A percentile compares a stretch with the other conserved stretches of the same genome.
These are phyloP conservation scores for Paedocypris sp. DNA, from an alignment of 2,113 vertebrate genomes.

Conservation along the genomic window DNA sequence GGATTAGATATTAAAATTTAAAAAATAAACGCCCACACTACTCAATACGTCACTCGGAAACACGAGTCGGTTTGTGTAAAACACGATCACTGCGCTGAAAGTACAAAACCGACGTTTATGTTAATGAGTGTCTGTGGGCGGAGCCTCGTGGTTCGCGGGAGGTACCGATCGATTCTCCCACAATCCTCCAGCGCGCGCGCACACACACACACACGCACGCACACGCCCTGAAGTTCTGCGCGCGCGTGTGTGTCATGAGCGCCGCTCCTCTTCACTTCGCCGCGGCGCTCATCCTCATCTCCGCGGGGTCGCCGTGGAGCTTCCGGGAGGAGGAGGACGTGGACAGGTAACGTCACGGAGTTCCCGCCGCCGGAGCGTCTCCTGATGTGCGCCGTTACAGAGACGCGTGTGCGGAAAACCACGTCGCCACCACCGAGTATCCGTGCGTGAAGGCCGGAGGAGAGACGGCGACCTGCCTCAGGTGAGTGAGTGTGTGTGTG, in stretches of 20 bases:
- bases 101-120: too few relatives aligned
- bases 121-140: conserved; percentile 11
- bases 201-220: too few relatives aligned
- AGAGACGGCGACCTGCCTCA: conserved; percentile 83
- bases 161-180: conserved; percentile 31
- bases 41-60: too few relatives aligned
- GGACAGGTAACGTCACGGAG: conserved; percentile 58
- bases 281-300: conserved; percentile 56
- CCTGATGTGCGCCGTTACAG: conserved; percentile 44
- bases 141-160: conserved; percentile 33
- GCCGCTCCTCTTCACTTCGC: conserved; percentile 43
- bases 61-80: too few relatives aligned
- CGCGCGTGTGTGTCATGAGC: conserved; percentile 45
- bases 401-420: conserved; percentile 79
- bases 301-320: conserved; percentile 70
- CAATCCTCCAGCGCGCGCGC: not conserved
- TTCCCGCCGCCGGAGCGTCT: too few relatives aligned
- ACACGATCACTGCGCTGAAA: too few relatives aligned
- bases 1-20: too few relatives aligned
- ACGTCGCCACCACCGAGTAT: conserved; percentile 79
- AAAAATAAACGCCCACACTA: too few relatives aligned
- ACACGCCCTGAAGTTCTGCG: too few relatives aligned
- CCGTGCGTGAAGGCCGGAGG: conserved; percentile 79
- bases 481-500: conserved; percentile 51
- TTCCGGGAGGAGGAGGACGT: conserved; percentile 72